Percentiles rank a stretch among this genome's conserved stretches.
Conservation (phyloP, 2,113 vertebrate species). For the Rhabdomys dilectus region DNA sequence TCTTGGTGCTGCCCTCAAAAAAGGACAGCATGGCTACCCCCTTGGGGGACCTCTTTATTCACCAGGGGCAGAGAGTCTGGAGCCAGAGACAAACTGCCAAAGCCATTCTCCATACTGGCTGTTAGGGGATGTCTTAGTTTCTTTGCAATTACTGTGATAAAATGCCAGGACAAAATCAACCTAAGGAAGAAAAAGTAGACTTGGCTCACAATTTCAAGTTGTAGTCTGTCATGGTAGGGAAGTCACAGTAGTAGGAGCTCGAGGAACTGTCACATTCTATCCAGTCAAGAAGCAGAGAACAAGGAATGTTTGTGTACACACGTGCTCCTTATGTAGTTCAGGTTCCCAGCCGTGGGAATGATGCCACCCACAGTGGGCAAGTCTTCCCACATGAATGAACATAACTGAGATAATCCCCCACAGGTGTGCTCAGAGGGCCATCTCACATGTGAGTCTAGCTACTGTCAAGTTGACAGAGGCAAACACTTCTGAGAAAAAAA, state of each 20-base stretch:
- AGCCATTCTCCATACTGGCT: neutral
- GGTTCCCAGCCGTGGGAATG: neutral
- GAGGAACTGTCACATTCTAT: neutral
- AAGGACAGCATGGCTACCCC: accelerated
- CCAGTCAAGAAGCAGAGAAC: neutral
- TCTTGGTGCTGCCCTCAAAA: neutral
- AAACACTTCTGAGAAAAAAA: neutral
- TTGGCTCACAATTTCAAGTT: neutral
- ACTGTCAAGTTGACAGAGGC: neutral
- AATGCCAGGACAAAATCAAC: neutral
- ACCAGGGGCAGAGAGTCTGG: accelerated
- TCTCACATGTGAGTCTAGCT: neutral
- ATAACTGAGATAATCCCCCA: neutral
- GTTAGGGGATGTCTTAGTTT: neutral
- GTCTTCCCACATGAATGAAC: neutral
- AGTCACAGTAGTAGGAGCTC: neutral
- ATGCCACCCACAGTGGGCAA: neutral
- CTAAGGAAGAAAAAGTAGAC: neutral
- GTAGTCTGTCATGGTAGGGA: neutral
- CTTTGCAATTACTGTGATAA: neutral
- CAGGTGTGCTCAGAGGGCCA: neutral
- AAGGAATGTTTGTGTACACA: neutral
- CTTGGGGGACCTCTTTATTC: neutral
- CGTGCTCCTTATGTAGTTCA: neutral
- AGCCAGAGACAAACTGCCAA: neutral